Percentiles rank a stretch among this genome's conserved stretches.
Evolutionary conservation across 2,888 invertebrate species (phyloP).

Genomic region (Hyles lineata): DNA sequence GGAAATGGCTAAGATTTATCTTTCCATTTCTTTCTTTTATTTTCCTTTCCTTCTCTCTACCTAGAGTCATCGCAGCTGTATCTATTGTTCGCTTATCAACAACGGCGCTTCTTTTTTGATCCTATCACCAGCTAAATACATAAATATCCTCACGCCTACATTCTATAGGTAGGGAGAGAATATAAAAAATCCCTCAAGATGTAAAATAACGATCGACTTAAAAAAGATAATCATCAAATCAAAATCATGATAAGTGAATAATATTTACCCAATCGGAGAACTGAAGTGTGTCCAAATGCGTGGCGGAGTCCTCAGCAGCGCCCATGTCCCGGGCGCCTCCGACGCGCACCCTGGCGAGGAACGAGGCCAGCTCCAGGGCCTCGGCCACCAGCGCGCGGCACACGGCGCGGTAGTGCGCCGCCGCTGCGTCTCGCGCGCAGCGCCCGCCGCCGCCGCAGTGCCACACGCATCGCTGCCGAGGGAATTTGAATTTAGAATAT

Average conservation of each 20-base stretch:
- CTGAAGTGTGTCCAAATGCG: conserved; percentile 92
- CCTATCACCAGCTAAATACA: too few species aligned
- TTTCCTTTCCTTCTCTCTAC: too few species aligned
- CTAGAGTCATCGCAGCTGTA: too few species aligned
- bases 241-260: neutral
- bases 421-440: conserved; percentile 85
- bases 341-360: conserved; percentile 92
- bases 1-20: too few species aligned
- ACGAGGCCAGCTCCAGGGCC: conserved; percentile 94
- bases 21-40: too few species aligned
- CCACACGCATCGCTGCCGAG: conserved; percentile 74
- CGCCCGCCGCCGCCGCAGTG: conserved; percentile 78
- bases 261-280: conserved; percentile 94
- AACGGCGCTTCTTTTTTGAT: too few species aligned
- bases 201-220: too few species aligned
- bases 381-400: conserved; percentile 96
- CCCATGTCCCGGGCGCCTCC: conserved; percentile 87
- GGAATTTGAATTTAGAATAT: neutral
- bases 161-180: too few species aligned
- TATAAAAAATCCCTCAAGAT: too few species aligned
- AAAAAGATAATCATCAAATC: too few species aligned
- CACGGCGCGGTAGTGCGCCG: conserved; percentile 95
- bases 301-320: conserved; percentile 87
- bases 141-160: too few species aligned
- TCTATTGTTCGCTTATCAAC: too few species aligned